Percentiles rank a stretch among this genome's conserved stretches.
These are phyloP conservation scores for Vireo griseus DNA, from an alignment of 2,797 vertebrate genomes.

Conservation along the genomic window DNA sequence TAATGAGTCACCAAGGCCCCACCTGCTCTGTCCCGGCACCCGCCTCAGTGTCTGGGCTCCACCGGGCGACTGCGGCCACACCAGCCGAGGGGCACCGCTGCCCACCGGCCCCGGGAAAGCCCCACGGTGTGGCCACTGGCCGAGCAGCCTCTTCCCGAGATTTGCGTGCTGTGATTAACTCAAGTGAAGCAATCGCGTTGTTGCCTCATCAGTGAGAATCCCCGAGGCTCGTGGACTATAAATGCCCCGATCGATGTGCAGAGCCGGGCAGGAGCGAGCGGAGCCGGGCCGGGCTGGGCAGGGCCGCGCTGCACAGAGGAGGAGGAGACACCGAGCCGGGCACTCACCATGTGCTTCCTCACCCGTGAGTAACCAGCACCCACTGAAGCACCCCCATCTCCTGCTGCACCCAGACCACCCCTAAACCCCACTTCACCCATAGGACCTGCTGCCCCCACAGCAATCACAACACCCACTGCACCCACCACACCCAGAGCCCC, in stretches of 20 bases:
- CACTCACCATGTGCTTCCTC: constrained; percentile 8
- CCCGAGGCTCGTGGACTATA: constrained; percentile 25
- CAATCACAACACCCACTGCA: fast-evolving
- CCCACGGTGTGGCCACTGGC: neutral
- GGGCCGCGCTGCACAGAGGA: neutral
- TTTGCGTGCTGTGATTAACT: constrained; percentile 52
- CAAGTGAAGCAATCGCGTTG: constrained; percentile 37
- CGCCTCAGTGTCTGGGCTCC: fast-evolving
- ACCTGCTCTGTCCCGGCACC: neutral
- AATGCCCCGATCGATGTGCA: constrained; percentile 52
- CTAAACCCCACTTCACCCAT: neutral
- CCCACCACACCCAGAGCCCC: neutral
- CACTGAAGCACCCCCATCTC: neutral
- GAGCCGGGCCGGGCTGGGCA: neutral
- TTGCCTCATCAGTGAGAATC: constrained; percentile 52
- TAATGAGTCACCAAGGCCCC: constrained; percentile 20
- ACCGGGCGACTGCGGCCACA: fast-evolving
- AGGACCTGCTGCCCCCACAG: fast-evolving
- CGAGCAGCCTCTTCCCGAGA: neutral
- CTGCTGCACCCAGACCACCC: neutral
- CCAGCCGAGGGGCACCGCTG: neutral
- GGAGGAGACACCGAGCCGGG: neutral
- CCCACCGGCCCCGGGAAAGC: neutral
- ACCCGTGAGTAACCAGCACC: constrained; percentile 21
- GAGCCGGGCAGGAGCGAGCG: neutral